Conservation (phyloP, 2,888 invertebrate genomes). For the Drosophila atroscutellata region DNA sequence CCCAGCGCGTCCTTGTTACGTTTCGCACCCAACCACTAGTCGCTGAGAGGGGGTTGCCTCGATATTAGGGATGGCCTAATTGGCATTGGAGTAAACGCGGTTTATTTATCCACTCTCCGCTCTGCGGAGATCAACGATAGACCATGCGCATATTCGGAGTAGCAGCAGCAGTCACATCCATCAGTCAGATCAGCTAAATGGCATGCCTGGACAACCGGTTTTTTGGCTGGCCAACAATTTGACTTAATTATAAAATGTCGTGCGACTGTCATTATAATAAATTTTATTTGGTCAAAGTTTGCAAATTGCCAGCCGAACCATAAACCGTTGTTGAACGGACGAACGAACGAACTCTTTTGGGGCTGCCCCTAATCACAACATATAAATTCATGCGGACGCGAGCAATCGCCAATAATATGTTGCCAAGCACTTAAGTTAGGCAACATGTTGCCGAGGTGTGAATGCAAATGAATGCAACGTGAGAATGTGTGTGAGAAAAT, state of each 20-base stretch:
- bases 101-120: conserved; percentile 6
- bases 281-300: conserved; percentile 61
- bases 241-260: conserved; percentile 78
- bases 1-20: conserved; percentile 41
- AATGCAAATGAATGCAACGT: conserved; percentile 50
- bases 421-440: conserved; percentile 50
- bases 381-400: conserved; percentile 61
- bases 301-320: conserved; percentile 36
- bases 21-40: conserved; percentile 16
- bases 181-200: conserved; percentile 60
- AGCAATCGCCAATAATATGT: conserved; percentile 52
- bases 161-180: conserved; percentile 50
- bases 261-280: conserved; percentile 69
- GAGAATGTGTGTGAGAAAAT: conserved; percentile 15
- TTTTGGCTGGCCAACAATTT: conserved; percentile 50
- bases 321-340: conserved; percentile 24
- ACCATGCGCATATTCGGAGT: conserved; percentile 46
- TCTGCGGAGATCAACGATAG: conserved; percentile 54
- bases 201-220: conserved; percentile 54
- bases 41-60: conserved; percentile 12
- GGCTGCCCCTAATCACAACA: conserved; percentile 55
- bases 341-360: conserved; percentile 28
- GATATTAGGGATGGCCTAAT: conserved; percentile 71
- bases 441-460: conserved; percentile 59
- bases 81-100: conserved; percentile 43